Conservation (phyloP, 2,797 vertebrate genomes). For the Calcarius lapponicus region DNA sequence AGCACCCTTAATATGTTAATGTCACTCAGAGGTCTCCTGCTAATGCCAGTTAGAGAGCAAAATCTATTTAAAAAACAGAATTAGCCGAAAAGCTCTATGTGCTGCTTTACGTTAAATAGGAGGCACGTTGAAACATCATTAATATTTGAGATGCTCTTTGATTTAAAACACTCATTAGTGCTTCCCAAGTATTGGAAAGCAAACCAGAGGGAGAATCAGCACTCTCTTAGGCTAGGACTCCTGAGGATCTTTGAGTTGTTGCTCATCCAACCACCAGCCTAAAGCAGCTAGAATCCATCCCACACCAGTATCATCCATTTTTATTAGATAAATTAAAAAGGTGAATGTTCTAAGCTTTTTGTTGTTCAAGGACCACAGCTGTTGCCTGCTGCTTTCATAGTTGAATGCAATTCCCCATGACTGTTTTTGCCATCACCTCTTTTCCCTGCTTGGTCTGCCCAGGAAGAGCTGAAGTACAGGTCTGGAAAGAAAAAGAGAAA, state of each 20-base stretch:
- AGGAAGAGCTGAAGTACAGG: background rate
- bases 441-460: background rate
- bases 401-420: background rate
- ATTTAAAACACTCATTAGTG: constrained; percentile 65
- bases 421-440: background rate
- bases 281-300: constrained; percentile 31
- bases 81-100: background rate
- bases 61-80: constrained; percentile 2
- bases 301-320: background rate
- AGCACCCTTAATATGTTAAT: constrained; percentile 33
- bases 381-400: constrained; percentile 25
- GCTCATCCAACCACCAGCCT: constrained; percentile 22
- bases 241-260: constrained; percentile 55
- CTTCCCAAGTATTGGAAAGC: constrained; percentile 59
- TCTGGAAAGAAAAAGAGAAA: background rate
- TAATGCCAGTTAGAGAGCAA: background rate
- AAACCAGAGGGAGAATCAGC: constrained; percentile 54
- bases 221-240: constrained; percentile 28
- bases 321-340: constrained; percentile 58
- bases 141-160: constrained; percentile 55
- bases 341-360: constrained; percentile 37
- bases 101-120: constrained; percentile 22
- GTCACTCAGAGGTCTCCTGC: background rate
- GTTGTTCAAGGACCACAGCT: constrained; percentile 35
- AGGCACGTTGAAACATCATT: constrained; percentile 34